A percentile compares a stretch with the other conserved stretches of the same genome.
phyloP scores from a whole-genome alignment of 2,113 vertebrate genomes.

The Toxotes chatareus region DNA sequence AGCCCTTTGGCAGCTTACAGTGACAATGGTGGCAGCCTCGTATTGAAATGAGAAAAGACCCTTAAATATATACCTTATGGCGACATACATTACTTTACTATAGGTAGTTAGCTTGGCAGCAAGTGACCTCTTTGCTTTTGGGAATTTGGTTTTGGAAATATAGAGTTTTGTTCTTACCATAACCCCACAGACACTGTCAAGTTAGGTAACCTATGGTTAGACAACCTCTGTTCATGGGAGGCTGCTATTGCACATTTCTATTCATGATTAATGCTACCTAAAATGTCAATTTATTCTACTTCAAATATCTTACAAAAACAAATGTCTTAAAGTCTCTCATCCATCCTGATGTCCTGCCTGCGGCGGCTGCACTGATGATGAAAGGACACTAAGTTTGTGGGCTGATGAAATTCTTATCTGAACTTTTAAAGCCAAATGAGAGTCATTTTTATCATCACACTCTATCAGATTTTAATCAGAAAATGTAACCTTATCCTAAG shows the following conservation, averaged over 20 bases:
- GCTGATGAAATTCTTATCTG: conserved; percentile 46
- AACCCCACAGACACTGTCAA: neutral
- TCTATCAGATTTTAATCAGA: conserved; percentile 49
- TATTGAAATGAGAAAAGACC: too few species aligned
- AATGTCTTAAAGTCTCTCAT: neutral
- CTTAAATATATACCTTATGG: too few species aligned
- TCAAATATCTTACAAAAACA: too few species aligned
- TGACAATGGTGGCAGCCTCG: too few species aligned
- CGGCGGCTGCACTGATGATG: neutral
- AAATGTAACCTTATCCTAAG: conserved; percentile 41
- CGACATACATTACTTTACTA: too few species aligned
- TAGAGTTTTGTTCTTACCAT: neutral
- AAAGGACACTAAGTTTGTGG: conserved; percentile 18
- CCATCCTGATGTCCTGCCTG: neutral
- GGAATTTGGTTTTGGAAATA: too few species aligned
- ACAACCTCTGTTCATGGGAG: too few species aligned
- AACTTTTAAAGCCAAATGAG: conserved; percentile 50
- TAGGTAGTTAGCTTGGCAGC: too few species aligned
- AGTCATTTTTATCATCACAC: conserved; percentile 30
- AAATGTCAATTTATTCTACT: conserved; percentile 6
- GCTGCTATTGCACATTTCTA: too few species aligned
- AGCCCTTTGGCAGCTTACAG: too few species aligned
- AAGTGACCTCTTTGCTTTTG: too few species aligned
- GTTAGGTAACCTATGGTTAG: too few species aligned
- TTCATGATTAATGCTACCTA: neutral